A percentile compares a stretch with the other conserved stretches of the same genome.
Conservation (phyloP, 2,888 invertebrate species). For the Tinea pellionella region DNA sequence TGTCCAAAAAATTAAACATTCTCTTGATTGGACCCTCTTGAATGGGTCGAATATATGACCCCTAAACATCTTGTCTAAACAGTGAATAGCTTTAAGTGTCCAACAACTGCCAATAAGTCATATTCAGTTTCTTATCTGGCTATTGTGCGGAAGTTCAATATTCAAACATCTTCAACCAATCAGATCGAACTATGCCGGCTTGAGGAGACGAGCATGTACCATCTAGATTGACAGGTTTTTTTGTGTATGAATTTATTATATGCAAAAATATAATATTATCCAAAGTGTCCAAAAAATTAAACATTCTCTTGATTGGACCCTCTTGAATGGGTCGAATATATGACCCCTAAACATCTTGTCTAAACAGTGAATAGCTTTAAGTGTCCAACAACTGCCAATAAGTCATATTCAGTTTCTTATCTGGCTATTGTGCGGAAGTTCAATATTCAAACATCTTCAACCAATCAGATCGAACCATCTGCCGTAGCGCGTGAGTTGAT, state of each 20-base stretch:
- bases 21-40: too few relatives aligned
- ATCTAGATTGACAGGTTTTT: too few relatives aligned
- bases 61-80: not conserved
- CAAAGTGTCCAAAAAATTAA: too few relatives aligned
- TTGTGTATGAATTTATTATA: too few relatives aligned
- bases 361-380: not conserved
- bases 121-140: constrained; percentile 46
- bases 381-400: constrained; percentile 24
- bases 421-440: constrained; percentile 57
- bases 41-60: not conserved
- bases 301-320: too few relatives aligned
- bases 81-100: not conserved
- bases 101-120: constrained; percentile 33
- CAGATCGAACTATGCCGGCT: constrained; percentile 51
- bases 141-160: constrained; percentile 58
- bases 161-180: constrained; percentile 55
- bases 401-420: constrained; percentile 49
- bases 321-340: not conserved
- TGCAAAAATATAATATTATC: too few relatives aligned
- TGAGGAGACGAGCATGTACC: too few relatives aligned
- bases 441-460: constrained; percentile 45
- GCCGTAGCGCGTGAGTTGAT: constrained; percentile 56
- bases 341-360: not conserved
- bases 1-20: too few relatives aligned
- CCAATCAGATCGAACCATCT: constrained; percentile 59